Conservation (phyloP, 2,888 invertebrate species). For the Ochlodes sylvanus region DNA sequence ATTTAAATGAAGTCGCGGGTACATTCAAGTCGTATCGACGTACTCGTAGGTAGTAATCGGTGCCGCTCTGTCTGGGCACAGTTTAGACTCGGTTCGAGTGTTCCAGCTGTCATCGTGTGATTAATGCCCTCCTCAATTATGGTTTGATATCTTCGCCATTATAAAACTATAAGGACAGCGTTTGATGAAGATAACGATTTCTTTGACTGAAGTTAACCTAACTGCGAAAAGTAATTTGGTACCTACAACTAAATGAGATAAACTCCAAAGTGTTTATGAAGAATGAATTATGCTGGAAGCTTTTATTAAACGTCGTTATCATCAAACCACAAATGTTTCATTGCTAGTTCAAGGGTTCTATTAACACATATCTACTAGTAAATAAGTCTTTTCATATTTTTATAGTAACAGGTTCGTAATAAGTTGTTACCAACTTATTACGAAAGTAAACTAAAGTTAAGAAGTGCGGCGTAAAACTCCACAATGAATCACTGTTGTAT, state of each 20-base stretch:
- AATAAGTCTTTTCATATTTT: too few relatives aligned
- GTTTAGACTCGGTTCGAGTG: conserved; percentile 8
- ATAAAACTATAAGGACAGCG: conserved; percentile 4
- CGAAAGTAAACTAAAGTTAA: background rate
- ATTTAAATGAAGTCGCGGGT: too few relatives aligned
- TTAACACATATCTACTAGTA: too few relatives aligned
- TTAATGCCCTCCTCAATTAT: conserved; percentile 12
- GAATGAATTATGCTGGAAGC: too few relatives aligned
- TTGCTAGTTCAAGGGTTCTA: too few relatives aligned
- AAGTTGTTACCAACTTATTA: background rate
- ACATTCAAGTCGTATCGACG: too few relatives aligned
- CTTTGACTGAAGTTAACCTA: background rate
- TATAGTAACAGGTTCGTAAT: too few relatives aligned
- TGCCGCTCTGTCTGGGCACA: background rate
- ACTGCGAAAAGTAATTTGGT: too few relatives aligned
- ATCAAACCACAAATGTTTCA: too few relatives aligned
- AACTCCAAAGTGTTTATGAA: too few relatives aligned
- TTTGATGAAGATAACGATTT: background rate
- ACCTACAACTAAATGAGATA: too few relatives aligned
- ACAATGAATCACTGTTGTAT: background rate
- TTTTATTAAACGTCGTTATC: too few relatives aligned
- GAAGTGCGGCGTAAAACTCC: background rate
- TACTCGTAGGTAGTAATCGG: background rate
- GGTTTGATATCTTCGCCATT: conserved; percentile 7
- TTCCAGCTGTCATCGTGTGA: conserved; percentile 4